Base-by-base conservation (phyloP, 1,140 invertebrate genomes). In the Chironomus tepperi region DNA sequence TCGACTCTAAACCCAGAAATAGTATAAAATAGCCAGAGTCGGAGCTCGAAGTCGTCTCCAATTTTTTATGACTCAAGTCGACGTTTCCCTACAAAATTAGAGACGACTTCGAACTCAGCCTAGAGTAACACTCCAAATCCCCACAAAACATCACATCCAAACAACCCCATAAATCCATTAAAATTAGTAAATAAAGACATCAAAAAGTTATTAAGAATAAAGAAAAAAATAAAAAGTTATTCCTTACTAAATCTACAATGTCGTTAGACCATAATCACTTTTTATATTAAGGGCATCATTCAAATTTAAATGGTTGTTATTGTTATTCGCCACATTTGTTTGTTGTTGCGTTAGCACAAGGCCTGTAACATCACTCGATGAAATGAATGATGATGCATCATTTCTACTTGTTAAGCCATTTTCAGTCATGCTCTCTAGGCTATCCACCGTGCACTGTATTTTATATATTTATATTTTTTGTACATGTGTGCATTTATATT, bases 211-310 rank as follows among this genome's bases (percentile, higher is more conserved):
- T 34, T 34, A 34, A 34, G 24, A 34, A 34, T 34, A 34, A 47
- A 57, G 47, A 57, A 57, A 12, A 57, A 47, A 47, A 47, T 12
- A 12, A 21, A 75, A 43, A 73, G n/a, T 57, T 42, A 18, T 57
- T 34, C 24, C 24, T 34, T 34, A 34, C 24, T 34, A 76, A 21
- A 73, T 75, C 89, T 91, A 92, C 84, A 91, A 86, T 8, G 89
- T 84, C 74, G 90, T 91, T 47, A 92, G 85, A 74, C 88, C 90
- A 77, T 92, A 91, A 77, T 92, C 90, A 73, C 89, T 88, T 82
- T 90, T 91, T 76, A 90, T 87, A 73, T 85, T 80, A 57, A 80
- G 77, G 74, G 80, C 77, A 77, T 80, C 81, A 77, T 75, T 76
- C 78, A 82, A 79, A 70, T 70, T 19, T 19, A 70, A 18, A 70